Evolutionary conservation across 2,797 vertebrate species (phyloP).

Genomic region (Spheniscus humboldti): DNA sequence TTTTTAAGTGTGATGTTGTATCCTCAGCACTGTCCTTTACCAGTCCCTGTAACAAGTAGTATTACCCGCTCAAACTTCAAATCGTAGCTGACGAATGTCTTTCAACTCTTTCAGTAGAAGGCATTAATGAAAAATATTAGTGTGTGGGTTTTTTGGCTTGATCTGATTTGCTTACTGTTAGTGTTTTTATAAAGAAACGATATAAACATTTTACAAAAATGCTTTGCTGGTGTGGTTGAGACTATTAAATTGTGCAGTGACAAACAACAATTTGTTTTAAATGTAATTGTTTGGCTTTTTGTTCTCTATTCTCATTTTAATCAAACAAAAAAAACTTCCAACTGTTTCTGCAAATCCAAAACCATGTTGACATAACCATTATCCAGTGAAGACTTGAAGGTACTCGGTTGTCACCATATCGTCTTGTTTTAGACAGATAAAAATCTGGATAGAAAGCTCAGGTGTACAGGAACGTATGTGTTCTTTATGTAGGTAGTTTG

Average conservation of each 20-base stretch:
- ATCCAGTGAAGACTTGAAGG: background rate
- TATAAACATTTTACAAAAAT: background rate
- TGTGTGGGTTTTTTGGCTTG: background rate
- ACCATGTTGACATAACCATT: background rate
- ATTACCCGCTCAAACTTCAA: background rate
- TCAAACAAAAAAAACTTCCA: background rate
- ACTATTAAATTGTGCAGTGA: background rate
- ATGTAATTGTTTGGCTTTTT: background rate
- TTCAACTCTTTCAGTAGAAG: background rate
- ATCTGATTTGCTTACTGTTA: background rate
- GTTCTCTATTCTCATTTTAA: background rate
- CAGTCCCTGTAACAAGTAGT: background rate
- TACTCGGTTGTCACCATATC: background rate
- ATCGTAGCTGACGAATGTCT: background rate
- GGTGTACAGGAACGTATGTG: background rate
- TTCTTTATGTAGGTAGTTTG: background rate
- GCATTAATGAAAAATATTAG: background rate
- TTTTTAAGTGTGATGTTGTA: background rate
- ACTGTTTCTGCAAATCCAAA: background rate
- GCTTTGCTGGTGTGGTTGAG: background rate
- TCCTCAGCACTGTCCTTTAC: background rate
- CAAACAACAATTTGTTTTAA: background rate
- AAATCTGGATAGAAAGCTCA: background rate
- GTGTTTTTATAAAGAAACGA: background rate
- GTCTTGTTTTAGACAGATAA: background rate